phyloP scores from a whole-genome alignment of 2,888 invertebrate genomes.

The Catonia carolina region DNA sequence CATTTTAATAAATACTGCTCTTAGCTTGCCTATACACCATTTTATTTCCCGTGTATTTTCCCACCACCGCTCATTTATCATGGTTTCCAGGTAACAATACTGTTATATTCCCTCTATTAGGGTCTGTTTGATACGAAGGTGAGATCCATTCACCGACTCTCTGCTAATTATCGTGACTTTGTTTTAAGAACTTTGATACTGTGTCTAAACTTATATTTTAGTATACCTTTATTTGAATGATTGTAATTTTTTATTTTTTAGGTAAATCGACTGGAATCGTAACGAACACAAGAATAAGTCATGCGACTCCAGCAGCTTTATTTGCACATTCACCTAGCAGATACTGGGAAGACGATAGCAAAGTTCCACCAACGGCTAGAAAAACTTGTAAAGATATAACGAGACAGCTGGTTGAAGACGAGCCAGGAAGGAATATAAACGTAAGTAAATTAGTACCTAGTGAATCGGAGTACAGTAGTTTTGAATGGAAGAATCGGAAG shows the following conservation, averaged over 20 bases:
- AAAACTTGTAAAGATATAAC: slow-evolving; percentile 71
- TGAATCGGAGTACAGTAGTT: slow-evolving; percentile 29
- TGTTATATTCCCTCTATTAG: too few species aligned
- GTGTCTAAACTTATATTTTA: too few species aligned
- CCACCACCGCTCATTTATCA: too few species aligned
- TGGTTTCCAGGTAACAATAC: too few species aligned
- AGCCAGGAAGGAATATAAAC: slow-evolving; percentile 65
- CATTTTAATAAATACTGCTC: too few species aligned
- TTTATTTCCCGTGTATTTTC: too few species aligned
- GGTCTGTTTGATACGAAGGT: too few species aligned
- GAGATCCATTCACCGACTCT: too few species aligned
- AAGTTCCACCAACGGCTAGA: slow-evolving; percentile 60
- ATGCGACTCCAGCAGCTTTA: slow-evolving; percentile 69
- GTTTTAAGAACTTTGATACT: too few species aligned
- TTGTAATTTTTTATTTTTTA: slow-evolving; percentile 40
- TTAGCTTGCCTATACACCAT: too few species aligned
- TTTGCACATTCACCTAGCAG: slow-evolving; percentile 67
- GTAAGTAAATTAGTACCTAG: slow-evolving; percentile 44
- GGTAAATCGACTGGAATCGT: slow-evolving; percentile 72
- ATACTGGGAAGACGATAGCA: slow-evolving; percentile 72
- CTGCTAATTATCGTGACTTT: too few species aligned
- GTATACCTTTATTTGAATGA: too few species aligned
- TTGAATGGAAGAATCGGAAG: background rate
- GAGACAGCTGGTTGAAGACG: slow-evolving; percentile 66
- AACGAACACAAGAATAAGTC: slow-evolving; percentile 69